Evolutionary conservation across 2,888 invertebrate species (phyloP).

Genomic region (Apodemia duryi): DNA sequence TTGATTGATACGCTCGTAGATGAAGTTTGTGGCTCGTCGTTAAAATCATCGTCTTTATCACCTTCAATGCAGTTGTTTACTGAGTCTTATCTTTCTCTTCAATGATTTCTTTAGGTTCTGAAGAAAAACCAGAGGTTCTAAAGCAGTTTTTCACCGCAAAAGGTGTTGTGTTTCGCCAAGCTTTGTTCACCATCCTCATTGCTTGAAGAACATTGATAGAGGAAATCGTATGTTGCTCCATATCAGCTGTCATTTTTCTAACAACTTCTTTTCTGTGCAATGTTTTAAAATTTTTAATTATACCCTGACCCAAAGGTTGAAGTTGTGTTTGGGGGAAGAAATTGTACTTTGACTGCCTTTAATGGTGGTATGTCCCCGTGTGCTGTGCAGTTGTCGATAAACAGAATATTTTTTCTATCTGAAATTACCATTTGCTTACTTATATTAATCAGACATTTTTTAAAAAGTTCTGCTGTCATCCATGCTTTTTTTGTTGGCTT

Average conservation of each 20-base stretch:
- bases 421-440: neutral
- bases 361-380: constrained; percentile 13
- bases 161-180: constrained; percentile 15
- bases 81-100: constrained; percentile 20
- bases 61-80: constrained; percentile 14
- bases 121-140: constrained; percentile 18
- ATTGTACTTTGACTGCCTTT: constrained; percentile 14
- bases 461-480: neutral
- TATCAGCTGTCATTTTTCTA: constrained; percentile 17
- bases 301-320: constrained; percentile 1
- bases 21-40: constrained; percentile 21
- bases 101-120: constrained; percentile 18
- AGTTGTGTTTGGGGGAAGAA: constrained; percentile 11
- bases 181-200: constrained; percentile 13
- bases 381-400: constrained; percentile 17
- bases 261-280: constrained; percentile 11
- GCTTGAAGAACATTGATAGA: constrained; percentile 15
- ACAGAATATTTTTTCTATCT: constrained; percentile 14
- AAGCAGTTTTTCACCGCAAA: neutral
- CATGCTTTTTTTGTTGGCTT: constrained; percentile 4
- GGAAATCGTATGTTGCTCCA: constrained; percentile 7
- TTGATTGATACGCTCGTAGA: constrained; percentile 24
- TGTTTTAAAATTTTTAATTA: constrained; percentile 15
- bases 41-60: constrained; percentile 20
- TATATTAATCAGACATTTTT: constrained; percentile 2